Base-by-base conservation (phyloP, 2,113 vertebrate species). In the Chaenogobius annularis region DNA sequence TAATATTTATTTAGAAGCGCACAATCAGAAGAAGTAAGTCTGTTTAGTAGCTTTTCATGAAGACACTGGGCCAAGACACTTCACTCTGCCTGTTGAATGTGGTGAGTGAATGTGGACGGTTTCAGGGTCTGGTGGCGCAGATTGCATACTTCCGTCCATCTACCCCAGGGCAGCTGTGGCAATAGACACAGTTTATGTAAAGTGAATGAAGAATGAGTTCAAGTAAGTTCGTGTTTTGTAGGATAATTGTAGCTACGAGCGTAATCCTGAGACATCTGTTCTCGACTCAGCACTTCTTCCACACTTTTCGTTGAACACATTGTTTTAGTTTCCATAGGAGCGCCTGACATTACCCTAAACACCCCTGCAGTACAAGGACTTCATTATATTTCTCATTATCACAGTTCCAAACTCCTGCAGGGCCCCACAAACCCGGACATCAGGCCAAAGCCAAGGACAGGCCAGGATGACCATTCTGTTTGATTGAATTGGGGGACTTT, bases 401-500 rank as follows among this genome's bases (percentile, higher is more conserved):
- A 62, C 14, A 23, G 6, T n/a, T n/a, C 26, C 26, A 62, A n/a
- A 19, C 26, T 62, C 59, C 26, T 37, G 31, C 31, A 10, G 59
- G 58, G 59, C 15, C 7, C 26, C 31, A 19, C 7, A 37, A 62
- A 62, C 15, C 15, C 14, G 31, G 59, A 62, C 59, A 40, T 19
- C 26, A 62, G 59, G 59, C 26, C 59, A 61, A 61, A 23, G 58
- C 26, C 23, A 62, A 62, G 17, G 59, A 37, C 31, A 22, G 43
- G 19, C 2, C 20, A 65, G 43, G 47, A 50, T 50, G 11, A 65
- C 2, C n/a, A 40, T 37, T 62, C 59, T 10, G 15, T 62, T 37
- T 10, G 31, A 62, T 22, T 65, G 37, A 44, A 43, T 13, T 3
- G n/a, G 8, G n/a, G 37, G 40, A 73, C 80, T 75, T 79, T 79